Evolutionary conservation across 2,113 vertebrate species (phyloP), one percentile per base, ranked within the genome.

Genomic region (Hydrochoerus hydrochaeris): DNA sequence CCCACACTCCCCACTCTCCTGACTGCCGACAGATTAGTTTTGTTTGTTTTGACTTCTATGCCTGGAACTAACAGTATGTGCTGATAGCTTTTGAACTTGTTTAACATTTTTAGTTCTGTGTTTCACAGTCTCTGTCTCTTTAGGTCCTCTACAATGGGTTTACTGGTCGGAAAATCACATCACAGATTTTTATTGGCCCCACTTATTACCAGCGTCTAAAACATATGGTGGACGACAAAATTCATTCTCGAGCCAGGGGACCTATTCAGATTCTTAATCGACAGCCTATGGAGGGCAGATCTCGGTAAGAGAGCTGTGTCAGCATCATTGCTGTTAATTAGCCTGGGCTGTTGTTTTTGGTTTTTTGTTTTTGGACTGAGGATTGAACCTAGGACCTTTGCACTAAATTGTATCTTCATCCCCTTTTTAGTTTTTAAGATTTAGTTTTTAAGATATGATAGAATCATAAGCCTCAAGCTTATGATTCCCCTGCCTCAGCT

Each of bases 171-270:
- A 99, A 99, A 98, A 99, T 99, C 96, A 99, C 99, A 20, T 99
- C 99, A 2, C 99, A 99, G 98, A 99, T 99, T 97, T 99, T 99
- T 98, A 99, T 99, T 62, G 99, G 99, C 1, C 99, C 99, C 9
- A 99, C 99, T 0, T 99, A 99, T 41, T 99, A 99, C 90, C 99
- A 99, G 97, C 99, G 99, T 30, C 98, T 99, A 94, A 99, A 99
- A 97, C 99, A 99, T 95, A 99, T 99, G 99, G 99, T 99, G 94
- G 99, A 99, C 58, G 99, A 99, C 95, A 99, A 99, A 98, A 99
- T 99, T 98, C 99, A 99, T 98, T 99, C 99, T 3, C 98, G 99
- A 92, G 99, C 99, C 65, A 98, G 99, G n/a, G 99, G 99, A 5
- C 99, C 99, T 0, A 99, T 99, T 93, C 99, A 99, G 98, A 99